Evolutionary conservation across 2,888 invertebrate genomes (phyloP).

Genomic region (Trachelus stipa): DNA sequence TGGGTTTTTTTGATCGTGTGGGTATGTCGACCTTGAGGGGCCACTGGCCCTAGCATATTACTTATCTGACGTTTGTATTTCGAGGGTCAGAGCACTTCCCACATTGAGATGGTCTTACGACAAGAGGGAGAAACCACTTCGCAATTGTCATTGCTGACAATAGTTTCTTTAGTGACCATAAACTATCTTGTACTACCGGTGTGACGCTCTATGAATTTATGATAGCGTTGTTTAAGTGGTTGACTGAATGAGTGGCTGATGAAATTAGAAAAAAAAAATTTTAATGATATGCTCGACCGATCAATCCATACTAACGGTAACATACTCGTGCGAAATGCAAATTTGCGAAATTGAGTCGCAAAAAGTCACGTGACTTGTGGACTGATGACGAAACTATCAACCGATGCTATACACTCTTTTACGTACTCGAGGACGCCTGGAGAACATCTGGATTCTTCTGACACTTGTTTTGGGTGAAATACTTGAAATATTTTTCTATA

Average conservation of each 20-base stretch:
- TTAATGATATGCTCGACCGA: neutral
- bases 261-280: neutral
- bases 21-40: slow-evolving; percentile 45
- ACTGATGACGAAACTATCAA: neutral
- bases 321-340: neutral
- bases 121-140: neutral
- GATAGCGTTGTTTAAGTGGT: neutral
- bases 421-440: neutral
- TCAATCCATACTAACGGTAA: neutral
- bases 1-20: slow-evolving; percentile 28
- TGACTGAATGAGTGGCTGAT: no score
- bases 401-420: neutral
- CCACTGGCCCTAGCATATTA: slow-evolving; percentile 38
- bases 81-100: slow-evolving; percentile 17
- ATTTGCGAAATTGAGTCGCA: slow-evolving; percentile 1
- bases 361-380: neutral
- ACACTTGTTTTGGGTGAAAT: neutral
- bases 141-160: neutral
- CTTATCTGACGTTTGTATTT: slow-evolving; percentile 14
- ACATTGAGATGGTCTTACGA: neutral
- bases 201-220: neutral
- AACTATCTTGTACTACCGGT: neutral
- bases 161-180: neutral
- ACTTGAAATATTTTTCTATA: neutral
- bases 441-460: neutral